Percentiles rank a stretch among this genome's conserved stretches.
These are phyloP conservation scores for Notarius quadriscutis DNA, from an alignment of 2,113 vertebrate species.

Conservation along the genomic window DNA sequence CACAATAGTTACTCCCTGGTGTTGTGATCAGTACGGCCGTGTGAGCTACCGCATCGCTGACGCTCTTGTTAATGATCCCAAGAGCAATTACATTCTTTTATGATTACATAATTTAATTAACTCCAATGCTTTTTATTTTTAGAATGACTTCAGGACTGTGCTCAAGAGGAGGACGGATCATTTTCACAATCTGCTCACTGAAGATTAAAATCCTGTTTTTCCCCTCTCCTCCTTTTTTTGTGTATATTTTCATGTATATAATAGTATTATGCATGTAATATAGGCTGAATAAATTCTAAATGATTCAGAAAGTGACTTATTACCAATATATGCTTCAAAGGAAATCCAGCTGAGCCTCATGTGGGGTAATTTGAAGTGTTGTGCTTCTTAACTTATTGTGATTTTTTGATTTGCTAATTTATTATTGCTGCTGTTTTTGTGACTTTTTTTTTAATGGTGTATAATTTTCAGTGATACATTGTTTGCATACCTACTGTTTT, in stretches of 20 bases:
- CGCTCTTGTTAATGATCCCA: not conserved
- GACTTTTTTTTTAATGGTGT: not conserved
- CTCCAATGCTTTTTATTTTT: not conserved
- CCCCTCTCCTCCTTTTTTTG: not conserved
- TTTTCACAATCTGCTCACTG: conserved; percentile 63
- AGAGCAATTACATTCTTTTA: not conserved
- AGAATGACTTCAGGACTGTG: conserved; percentile 74
- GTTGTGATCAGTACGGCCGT: too few relatives aligned
- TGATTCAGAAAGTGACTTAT: not conserved
- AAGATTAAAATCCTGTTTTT: conserved; percentile 58
- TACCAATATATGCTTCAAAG: not conserved
- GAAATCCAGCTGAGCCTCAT: not conserved
- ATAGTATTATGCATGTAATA: not conserved
- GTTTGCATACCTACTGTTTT: not conserved
- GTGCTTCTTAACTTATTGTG: not conserved
- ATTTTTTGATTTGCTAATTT: conserved; percentile 17
- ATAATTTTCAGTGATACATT: not conserved
- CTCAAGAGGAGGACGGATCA: conserved; percentile 72
- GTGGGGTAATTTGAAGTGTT: not conserved
- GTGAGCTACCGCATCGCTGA: too few relatives aligned
- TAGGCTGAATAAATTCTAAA: conserved; percentile 42
- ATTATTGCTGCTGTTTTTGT: not conserved
- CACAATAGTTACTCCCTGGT: too few relatives aligned
- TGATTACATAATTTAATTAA: not conserved
- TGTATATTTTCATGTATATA: conserved; percentile 13